These are phyloP conservation scores for Polypterus bichir DNA, from an alignment of 2,113 vertebrate genomes.

Conservation along the genomic window DNA sequence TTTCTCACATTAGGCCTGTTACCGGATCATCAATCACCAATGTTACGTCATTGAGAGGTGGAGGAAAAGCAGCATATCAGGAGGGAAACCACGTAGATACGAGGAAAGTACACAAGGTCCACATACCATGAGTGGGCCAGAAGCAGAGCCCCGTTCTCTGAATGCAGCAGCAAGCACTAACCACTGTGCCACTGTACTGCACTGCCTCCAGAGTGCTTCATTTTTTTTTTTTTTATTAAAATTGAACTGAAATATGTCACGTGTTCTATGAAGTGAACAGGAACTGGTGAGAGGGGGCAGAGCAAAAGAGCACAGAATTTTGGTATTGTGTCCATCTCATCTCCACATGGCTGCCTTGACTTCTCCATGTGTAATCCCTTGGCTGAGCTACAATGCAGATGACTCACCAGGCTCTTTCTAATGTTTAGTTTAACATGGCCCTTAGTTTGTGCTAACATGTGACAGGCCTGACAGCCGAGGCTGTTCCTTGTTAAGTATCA, in stretches of 20 bases:
- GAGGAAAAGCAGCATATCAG: no score
- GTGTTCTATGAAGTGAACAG: no score
- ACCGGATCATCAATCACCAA: no score
- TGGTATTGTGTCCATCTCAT: conserved; percentile 25
- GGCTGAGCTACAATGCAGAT: conserved; percentile 38
- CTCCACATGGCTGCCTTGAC: conserved; percentile 34
- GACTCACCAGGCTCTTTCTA: conserved; percentile 50
- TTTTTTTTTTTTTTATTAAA: not conserved
- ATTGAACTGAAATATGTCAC: no score
- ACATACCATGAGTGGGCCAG: no score
- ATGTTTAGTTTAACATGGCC: conserved; percentile 60
- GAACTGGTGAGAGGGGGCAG: not conserved
- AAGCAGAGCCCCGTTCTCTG: no score
- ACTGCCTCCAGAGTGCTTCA: not conserved
- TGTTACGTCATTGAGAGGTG: no score
- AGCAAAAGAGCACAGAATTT: conserved; percentile 21
- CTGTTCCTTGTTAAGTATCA: conserved; percentile 81
- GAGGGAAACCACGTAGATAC: no score
- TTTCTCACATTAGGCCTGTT: no score
- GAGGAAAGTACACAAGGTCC: no score
- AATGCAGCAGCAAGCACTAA: no score
- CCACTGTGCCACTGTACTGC: not conserved
- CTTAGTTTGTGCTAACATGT: conserved; percentile 51
- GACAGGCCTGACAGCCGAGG: conserved; percentile 69
- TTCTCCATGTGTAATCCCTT: conserved; percentile 33